phyloP scores from a whole-genome alignment of 2,888 invertebrate genomes.

The Drosophila ustulata region DNA sequence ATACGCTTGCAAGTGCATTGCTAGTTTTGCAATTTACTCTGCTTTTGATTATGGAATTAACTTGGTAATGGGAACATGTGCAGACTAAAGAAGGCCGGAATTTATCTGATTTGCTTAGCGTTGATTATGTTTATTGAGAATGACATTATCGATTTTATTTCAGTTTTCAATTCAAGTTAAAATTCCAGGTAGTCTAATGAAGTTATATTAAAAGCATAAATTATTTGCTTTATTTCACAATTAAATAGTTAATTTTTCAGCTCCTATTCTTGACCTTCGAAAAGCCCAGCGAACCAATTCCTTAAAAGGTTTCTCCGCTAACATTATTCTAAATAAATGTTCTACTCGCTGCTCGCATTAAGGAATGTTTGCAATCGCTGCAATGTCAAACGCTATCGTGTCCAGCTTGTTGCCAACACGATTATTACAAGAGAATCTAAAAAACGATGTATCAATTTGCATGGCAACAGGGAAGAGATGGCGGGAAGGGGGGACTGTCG shows the following conservation, averaged over 20 bases:
- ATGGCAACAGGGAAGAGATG: slow-evolving; percentile 59
- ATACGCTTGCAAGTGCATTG: slow-evolving; percentile 3
- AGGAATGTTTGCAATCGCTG: background rate
- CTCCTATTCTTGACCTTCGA: background rate
- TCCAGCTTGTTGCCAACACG: background rate
- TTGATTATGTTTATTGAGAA: background rate
- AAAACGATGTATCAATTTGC: slow-evolving; percentile 66
- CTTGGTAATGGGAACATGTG: background rate
- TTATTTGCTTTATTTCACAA: background rate
- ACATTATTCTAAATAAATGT: background rate
- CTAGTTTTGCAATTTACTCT: slow-evolving; percentile 3
- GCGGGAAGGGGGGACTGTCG: slow-evolving; percentile 41
- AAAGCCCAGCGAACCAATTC: background rate
- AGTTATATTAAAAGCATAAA: background rate
- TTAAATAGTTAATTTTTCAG: no score
- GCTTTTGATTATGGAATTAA: background rate
- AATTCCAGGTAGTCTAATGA: no score
- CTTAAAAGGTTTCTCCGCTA: background rate
- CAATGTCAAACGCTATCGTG: background rate
- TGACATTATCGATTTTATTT: no score
- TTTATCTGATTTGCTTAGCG: background rate
- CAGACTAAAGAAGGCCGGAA: background rate
- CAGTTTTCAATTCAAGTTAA: no score
- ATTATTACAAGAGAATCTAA: slow-evolving; percentile 2
- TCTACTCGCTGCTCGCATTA: background rate